Percentiles rank a stretch among this genome's conserved stretches.
Evolutionary conservation across 2,797 vertebrate species (phyloP).

Genomic region (Atherinosoma microstoma): DNA sequence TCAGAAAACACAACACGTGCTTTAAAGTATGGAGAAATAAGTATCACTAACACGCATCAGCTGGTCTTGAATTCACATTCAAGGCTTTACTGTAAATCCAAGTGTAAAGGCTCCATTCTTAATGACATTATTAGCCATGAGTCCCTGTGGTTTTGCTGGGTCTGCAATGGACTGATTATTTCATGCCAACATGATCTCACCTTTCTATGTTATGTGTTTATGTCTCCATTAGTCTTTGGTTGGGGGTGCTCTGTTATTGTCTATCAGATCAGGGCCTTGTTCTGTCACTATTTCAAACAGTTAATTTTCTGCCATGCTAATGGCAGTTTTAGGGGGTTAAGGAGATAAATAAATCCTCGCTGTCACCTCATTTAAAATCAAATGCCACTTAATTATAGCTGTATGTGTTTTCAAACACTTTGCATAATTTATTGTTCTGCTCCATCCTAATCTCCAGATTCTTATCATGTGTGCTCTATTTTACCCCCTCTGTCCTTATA

Average conservation of each 20-base stretch:
- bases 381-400: slow-evolving; percentile 87
- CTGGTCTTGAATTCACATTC: slow-evolving; percentile 22
- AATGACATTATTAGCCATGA: slow-evolving; percentile 77
- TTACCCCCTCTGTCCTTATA: slow-evolving; percentile 77
- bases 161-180: slow-evolving; percentile 79
- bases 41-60: slow-evolving; percentile 19
- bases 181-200: slow-evolving; percentile 73
- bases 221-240: slow-evolving; percentile 28
- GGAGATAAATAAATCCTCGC: slow-evolving; percentile 84
- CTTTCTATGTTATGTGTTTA: slow-evolving; percentile 40
- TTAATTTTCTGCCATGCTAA: slow-evolving; percentile 79
- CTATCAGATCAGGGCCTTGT: slow-evolving; percentile 73
- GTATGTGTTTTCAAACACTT: slow-evolving; percentile 88
- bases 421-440: slow-evolving; percentile 87
- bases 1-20: slow-evolving; percentile 1
- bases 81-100: slow-evolving; percentile 47
- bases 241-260: slow-evolving; percentile 54
- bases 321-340: slow-evolving; percentile 80
- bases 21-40: slow-evolving; percentile 17
- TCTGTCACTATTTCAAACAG: slow-evolving; percentile 82
- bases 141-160: slow-evolving; percentile 63
- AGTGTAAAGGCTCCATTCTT: slow-evolving; percentile 56
- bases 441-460: slow-evolving; percentile 84
- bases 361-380: slow-evolving; percentile 87
- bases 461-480: slow-evolving; percentile 78